Evolutionary conservation across 37 sponge, comb jelly and placozoan species (phyloP).

Genomic region (Ephydatia muelleri): DNA sequence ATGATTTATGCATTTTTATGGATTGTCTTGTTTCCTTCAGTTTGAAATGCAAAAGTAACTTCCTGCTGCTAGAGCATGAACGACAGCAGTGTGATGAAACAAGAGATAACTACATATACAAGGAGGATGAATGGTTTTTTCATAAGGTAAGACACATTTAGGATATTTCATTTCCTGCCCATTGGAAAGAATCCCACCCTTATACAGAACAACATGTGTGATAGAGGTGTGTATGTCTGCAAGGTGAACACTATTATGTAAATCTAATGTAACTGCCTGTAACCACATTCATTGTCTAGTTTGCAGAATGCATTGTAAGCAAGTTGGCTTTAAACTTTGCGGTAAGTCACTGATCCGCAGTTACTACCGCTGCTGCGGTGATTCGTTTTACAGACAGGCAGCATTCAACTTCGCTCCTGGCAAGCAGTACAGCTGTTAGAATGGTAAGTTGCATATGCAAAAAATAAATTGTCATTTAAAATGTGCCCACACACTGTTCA

Average conservation of each 20-base stretch:
- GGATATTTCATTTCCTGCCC: not conserved
- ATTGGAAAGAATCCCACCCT: not conserved
- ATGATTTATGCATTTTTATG: not conserved
- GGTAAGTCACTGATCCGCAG: not conserved
- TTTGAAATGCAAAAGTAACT: not conserved
- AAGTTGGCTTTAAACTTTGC: not conserved
- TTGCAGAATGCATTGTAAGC: not conserved
- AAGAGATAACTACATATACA: not conserved
- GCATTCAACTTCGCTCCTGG: not conserved
- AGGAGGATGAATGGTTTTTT: too few relatives aligned
- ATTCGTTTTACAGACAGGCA: not conserved
- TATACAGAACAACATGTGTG: not conserved
- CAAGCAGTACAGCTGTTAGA: not conserved
- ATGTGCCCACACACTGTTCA: too few relatives aligned
- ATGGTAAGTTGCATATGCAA: too few relatives aligned
- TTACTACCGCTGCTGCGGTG: not conserved
- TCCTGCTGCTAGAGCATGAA: not conserved
- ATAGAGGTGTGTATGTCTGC: not conserved
- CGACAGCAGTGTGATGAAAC: not conserved
- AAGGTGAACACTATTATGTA: not conserved
- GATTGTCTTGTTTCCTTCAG: not conserved
- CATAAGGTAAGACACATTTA: too few relatives aligned
- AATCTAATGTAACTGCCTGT: not conserved
- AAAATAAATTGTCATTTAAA: too few relatives aligned
- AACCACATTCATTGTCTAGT: not conserved